phyloP scores from a whole-genome alignment of 2,797 vertebrate genomes.

The Rousettus madagascariensis region DNA sequence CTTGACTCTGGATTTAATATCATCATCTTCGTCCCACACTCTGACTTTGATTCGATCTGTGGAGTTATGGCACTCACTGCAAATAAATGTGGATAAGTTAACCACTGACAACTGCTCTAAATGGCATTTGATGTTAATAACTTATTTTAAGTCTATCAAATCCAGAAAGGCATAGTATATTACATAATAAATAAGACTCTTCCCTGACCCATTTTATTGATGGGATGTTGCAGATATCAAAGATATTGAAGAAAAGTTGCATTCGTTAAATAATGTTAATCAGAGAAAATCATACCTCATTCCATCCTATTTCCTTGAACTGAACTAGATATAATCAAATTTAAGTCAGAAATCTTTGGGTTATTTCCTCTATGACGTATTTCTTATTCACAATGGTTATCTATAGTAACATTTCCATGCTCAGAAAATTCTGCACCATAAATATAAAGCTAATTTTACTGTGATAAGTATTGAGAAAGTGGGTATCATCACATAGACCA shows the following conservation, averaged over 20 bases:
- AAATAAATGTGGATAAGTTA: slow-evolving; percentile 68
- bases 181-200: background rate
- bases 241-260: background rate
- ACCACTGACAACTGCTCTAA: background rate
- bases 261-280: background rate
- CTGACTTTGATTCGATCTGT: slow-evolving; percentile 98
- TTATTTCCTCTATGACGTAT: background rate
- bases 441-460: background rate
- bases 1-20: slow-evolving; percentile 98
- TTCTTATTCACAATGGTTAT: background rate
- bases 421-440: background rate
- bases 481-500: background rate
- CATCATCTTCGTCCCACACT: slow-evolving; percentile 98
- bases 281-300: background rate
- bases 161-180: background rate
- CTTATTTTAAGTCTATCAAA: background rate
- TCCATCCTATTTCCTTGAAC: background rate
- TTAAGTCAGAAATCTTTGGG: background rate
- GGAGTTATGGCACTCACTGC: slow-evolving; percentile 97
- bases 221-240: background rate
- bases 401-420: background rate
- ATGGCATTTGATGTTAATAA: background rate
- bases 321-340: background rate
- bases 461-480: background rate
- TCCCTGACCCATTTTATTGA: background rate